Evolutionary conservation across 2,113 vertebrate species (phyloP), one percentile per base, ranked within the genome.

Genomic region (Scophthalmus maximus): DNA sequence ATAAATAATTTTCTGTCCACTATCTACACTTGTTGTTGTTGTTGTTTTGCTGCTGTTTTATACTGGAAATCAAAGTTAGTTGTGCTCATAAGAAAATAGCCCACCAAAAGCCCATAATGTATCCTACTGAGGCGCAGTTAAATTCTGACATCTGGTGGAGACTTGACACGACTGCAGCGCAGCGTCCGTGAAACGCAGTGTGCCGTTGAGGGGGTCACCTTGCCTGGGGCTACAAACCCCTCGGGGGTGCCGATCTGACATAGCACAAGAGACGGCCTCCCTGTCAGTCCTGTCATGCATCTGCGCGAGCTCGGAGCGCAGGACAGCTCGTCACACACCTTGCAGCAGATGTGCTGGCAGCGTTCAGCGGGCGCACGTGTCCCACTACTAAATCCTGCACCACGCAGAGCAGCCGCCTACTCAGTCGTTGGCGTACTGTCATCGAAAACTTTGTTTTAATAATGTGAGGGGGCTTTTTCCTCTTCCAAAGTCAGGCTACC

Each of bases 71-170:
- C 3, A 56, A n/a, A 29, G 7, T 15, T 17, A 12, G 6, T 20
- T 12, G 7, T 6, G 32, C 12, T 36, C 12, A 26, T 53, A 1
- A 23, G n/a, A n/a, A n/a, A n/a, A n/a, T n/a, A n/a, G n/a, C n/a
- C n/a, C n/a, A n/a, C n/a, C n/a, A n/a, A n/a, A n/a, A n/a, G n/a
- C n/a, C 1, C 14, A 20, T 30, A 10, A 32, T 15, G 32, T 5
- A 2, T 15, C 23, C 11, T 15, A 44, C 11, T 5, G 47, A 44
- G 17, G 5, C 18, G 52, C n/a, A 44, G 61, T 50, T 53, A 58
- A 11, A 58, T 42, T 30, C 42, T 77, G 78, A 87, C 87, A 81
- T 82, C 83, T 87, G 49, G 86, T 89, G 90, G 79, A 1, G 3
- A 22, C 1, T 11, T 44, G 2, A 29, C 23, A n/a, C 47, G 1